These are phyloP conservation scores for Allygus modestus DNA, from an alignment of 2,888 invertebrate species.

Conservation along the genomic window DNA sequence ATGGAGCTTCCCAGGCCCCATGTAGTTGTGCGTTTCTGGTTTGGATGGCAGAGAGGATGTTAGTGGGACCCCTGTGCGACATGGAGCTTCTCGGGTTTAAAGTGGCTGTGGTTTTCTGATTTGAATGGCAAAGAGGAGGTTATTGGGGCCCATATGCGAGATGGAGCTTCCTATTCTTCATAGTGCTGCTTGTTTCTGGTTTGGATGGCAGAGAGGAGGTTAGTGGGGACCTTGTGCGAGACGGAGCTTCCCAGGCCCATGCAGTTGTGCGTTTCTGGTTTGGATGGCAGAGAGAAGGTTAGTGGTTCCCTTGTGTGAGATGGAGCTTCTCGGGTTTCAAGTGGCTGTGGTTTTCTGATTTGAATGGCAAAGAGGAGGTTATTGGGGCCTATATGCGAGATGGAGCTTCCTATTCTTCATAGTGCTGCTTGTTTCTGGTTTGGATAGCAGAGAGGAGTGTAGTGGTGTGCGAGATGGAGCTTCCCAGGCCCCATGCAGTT, in stretches of 20 bases:
- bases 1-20: slow-evolving; percentile 11
- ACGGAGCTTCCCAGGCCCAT: slow-evolving; percentile 21
- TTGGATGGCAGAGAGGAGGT: background rate
- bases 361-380: background rate
- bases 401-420: slow-evolving; percentile 6
- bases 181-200: background rate
- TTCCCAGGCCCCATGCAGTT: no score
- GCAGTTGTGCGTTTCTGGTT: background rate
- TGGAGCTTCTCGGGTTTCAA: background rate
- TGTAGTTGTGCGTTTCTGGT: background rate
- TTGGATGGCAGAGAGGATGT: background rate
- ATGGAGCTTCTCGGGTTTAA: background rate
- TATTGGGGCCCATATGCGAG: background rate
- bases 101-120: background rate
- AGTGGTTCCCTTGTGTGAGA: background rate
- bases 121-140: background rate
- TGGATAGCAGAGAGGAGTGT: background rate
- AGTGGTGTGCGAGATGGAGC: no score
- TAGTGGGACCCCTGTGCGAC: background rate
- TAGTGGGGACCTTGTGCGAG: background rate
- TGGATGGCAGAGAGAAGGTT: background rate
- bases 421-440: background rate
- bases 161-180: background rate
- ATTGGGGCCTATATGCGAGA: background rate
- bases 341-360: background rate